Conservation (phyloP, 2,888 invertebrate species). For the Willowsia nigromaculata region DNA sequence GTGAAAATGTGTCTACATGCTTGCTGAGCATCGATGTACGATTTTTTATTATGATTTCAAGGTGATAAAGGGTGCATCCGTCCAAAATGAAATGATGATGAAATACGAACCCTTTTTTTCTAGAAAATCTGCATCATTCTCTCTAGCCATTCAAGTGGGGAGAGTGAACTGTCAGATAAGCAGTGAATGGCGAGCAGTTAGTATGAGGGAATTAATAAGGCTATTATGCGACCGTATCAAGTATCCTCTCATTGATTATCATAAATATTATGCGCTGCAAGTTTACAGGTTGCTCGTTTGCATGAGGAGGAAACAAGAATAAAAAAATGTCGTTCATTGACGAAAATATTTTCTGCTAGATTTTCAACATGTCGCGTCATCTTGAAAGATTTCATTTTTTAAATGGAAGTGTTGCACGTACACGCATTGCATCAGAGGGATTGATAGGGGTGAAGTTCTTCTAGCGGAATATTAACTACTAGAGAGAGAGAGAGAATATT, state of each 20-base stretch:
- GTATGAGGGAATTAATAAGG: neutral
- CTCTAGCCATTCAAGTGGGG: conserved; percentile 38
- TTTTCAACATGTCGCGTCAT: neutral
- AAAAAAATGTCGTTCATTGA: neutral
- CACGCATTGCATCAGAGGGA: too few species aligned
- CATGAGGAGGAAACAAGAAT: neutral
- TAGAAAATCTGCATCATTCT: neutral
- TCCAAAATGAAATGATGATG: neutral
- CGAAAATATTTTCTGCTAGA: neutral
- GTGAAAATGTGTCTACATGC: neutral
- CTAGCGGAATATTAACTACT: neutral
- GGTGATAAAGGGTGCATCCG: neutral
- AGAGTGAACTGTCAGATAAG: conserved; percentile 48
- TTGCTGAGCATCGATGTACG: neutral
- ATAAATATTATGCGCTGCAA: neutral
- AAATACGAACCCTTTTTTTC: conserved; percentile 9
- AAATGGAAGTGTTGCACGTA: neutral
- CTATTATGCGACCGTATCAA: neutral
- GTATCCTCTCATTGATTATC: conserved; percentile 5
- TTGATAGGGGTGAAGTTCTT: too few species aligned
- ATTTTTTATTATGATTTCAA: too few species aligned
- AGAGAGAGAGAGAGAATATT: neutral
- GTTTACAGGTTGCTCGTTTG: neutral
- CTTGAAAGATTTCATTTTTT: conserved; percentile 1
- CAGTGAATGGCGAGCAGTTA: neutral